Percentiles rank a stretch among this genome's conserved stretches.
These are phyloP conservation scores for Peromyscus melanophrys DNA, from an alignment of 2,797 vertebrate species.

Conservation along the genomic window DNA sequence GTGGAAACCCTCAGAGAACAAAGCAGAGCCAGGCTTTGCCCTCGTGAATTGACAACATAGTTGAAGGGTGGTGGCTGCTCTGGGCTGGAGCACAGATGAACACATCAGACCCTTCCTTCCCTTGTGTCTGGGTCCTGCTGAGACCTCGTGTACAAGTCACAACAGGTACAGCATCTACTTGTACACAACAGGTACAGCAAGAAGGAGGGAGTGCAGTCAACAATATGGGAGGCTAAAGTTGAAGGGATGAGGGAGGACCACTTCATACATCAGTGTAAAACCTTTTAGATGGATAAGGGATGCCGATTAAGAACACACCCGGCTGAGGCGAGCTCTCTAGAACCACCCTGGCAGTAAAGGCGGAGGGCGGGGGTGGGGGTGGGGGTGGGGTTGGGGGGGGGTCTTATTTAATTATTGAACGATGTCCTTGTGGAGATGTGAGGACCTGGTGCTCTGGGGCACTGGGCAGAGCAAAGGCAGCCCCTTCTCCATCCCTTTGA, in stretches of 20 bases:
- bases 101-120: background rate
- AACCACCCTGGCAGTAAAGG: background rate
- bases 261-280: background rate
- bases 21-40: background rate
- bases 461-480: background rate
- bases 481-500: background rate
- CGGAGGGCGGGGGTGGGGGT: too few species aligned
- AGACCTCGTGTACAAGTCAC: background rate
- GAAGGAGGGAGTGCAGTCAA: background rate
- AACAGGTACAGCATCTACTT: background rate
- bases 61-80: background rate
- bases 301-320: background rate
- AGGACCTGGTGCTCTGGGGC: background rate
- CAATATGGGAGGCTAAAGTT: too few species aligned
- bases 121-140: background rate
- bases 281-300: background rate
- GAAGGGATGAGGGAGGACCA: background rate
- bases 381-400: too few species aligned
- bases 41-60: accelerated
- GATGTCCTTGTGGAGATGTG: background rate
- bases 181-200: background rate
- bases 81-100: too few species aligned
- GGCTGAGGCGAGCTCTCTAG: background rate
- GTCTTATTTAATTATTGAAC: background rate
- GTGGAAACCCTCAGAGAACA: background rate